Evolutionary conservation across 2,797 vertebrate genomes (phyloP).

Genomic region (Danio aesculapii): DNA sequence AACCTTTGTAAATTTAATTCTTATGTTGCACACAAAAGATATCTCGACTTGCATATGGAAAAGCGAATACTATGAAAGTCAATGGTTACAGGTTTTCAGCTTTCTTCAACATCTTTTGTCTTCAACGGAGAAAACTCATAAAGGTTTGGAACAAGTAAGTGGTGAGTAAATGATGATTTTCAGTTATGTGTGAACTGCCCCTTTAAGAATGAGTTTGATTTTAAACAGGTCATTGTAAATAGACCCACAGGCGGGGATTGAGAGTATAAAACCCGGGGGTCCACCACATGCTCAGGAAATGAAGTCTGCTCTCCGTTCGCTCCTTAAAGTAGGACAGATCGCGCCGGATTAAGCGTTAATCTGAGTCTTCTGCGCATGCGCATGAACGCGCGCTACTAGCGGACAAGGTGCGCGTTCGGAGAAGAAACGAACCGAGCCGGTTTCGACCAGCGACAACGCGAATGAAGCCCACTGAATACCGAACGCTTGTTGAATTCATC

Average conservation of each 20-base stretch:
- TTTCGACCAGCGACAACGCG: background rate
- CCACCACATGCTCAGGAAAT: constrained; percentile 17
- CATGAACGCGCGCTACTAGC: constrained; percentile 53
- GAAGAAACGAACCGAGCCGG: background rate
- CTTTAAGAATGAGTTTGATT: constrained; percentile 19
- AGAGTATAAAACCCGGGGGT: background rate
- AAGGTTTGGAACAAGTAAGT: background rate
- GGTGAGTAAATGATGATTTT: background rate
- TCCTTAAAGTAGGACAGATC: constrained; percentile 53
- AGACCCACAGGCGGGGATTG: background rate
- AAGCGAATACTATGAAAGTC: too few relatives aligned
- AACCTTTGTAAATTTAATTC: too few relatives aligned
- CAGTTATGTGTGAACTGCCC: background rate
- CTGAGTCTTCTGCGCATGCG: constrained; percentile 74
- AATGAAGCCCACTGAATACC: background rate
- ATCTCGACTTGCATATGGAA: too few relatives aligned
- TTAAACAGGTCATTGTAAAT: constrained; percentile 12
- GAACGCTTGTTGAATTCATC: background rate
- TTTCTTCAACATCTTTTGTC: background rate
- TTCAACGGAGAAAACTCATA: background rate
- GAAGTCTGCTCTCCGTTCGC: background rate
- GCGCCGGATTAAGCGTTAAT: constrained; percentile 76
- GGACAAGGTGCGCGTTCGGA: constrained; percentile 23
- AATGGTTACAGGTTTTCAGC: too few relatives aligned
- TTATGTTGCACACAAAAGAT: too few relatives aligned